These are phyloP conservation scores for Callipepla squamata DNA, from an alignment of 2,113 vertebrate species.

Conservation along the genomic window DNA sequence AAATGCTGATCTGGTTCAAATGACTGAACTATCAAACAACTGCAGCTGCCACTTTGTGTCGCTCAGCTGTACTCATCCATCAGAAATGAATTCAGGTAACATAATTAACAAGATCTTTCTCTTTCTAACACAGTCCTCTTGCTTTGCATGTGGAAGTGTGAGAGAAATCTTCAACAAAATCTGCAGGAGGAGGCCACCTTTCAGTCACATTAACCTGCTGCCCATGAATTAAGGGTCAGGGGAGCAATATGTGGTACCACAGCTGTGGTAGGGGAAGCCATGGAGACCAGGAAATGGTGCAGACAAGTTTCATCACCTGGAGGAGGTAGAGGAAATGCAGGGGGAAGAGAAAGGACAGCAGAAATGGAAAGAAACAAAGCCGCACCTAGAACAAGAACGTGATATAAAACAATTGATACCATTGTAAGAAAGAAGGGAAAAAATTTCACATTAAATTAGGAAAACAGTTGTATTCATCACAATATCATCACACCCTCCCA, in stretches of 20 bases:
- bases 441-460: background rate
- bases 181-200: background rate
- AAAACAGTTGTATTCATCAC: constrained; percentile 10
- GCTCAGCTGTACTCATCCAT: background rate
- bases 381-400: constrained; percentile 43
- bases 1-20: background rate
- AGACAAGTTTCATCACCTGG: constrained; percentile 20
- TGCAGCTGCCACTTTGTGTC: background rate
- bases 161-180: background rate
- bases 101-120: background rate
- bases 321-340: constrained; percentile 5
- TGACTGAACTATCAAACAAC: background rate
- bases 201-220: accelerated
- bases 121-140: background rate
- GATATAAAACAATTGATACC: background rate
- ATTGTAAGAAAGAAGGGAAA: constrained; percentile 21
- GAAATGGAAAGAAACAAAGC: constrained; percentile 56
- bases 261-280: background rate
- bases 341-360: background rate
- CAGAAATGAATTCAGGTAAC: background rate
- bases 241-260: accelerated
- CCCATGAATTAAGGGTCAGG: background rate
- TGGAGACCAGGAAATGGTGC: constrained; percentile 53
- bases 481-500: background rate
- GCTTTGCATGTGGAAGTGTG: background rate